phyloP scores from a whole-genome alignment of 2,888 invertebrate genomes.

The Drosophila merina region DNA sequence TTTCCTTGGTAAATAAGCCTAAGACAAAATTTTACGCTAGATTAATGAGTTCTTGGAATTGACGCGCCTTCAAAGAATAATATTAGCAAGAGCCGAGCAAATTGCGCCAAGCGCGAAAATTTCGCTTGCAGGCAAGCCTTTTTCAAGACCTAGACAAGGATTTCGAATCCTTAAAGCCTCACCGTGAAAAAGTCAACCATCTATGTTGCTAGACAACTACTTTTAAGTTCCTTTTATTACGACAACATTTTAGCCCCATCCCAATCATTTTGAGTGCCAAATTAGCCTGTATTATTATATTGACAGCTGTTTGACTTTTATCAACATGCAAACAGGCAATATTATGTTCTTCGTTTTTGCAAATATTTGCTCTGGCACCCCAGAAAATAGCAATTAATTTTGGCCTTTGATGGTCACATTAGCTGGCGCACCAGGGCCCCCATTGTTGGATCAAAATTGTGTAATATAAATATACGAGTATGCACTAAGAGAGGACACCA shows the following conservation, averaged over 20 bases:
- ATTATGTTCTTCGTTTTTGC: constrained; percentile 15
- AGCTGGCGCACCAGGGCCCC: constrained; percentile 37
- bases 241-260: too few species aligned
- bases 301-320: constrained; percentile 28
- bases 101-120: constrained; percentile 10
- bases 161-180: not conserved
- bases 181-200: not conserved
- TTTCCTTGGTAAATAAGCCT: constrained; percentile 60
- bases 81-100: constrained; percentile 36
- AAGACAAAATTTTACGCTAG: constrained; percentile 58
- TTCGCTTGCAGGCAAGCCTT: constrained; percentile 3
- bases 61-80: constrained; percentile 30
- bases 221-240: not conserved
- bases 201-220: not conserved
- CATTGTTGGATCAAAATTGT: constrained; percentile 39
- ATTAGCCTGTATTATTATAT: constrained; percentile 23
- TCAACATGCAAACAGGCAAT: constrained; percentile 39
- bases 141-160: not conserved
- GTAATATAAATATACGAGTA: constrained; percentile 26
- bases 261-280: constrained; percentile 6
- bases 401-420: constrained; percentile 61
- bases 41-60: constrained; percentile 62
- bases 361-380: constrained; percentile 36
- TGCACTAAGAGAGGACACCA: constrained; percentile 36
- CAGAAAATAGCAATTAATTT: constrained; percentile 66